Evolutionary conservation across 2,888 invertebrate species (phyloP), one percentile per base, ranked within the genome.

Genomic region (Sesamia inferens): DNA sequence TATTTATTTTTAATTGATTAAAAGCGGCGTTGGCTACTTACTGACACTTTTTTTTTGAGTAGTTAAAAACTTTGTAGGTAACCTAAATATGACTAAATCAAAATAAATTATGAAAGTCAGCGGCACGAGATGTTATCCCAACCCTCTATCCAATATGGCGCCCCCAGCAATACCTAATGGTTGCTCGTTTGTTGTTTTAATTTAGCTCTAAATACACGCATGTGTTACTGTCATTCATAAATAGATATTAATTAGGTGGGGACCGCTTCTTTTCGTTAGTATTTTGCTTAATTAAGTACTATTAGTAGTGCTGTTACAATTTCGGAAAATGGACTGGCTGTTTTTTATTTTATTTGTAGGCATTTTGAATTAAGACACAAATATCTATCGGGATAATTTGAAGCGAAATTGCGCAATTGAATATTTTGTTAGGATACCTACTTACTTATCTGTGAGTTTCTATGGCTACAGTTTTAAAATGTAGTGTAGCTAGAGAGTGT

Each of bases 181-280:
- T 70, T 76, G 79, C 81, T 88, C 87, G 84, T 90, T 88, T 90
- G 88, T 89, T 86, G 88, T 88, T 90, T 89, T 91, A 91, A 91
- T 92, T 91, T 90, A 89, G 88, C 90, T 90, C 90, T 91, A 90
- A 89, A 89, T 88, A 89, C 91, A 89, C 87, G 85, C 87, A 86
- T 89, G 87, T 88, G 87, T 86, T 84, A 88, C 82, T 88, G 88
- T 89, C 88, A 84, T 87, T 86, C 84, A 83, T 90, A 90, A 91
- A 90, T 90, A 85, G 85, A 86, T 85, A 85, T 86, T 83, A 85
- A 85, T 85, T 85, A 76, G 87, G 89, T 89, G 89, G 82, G 82
- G 85, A 87, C 57, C 78, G 78, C 70, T 79, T 84, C 75, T 82
- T 82, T 85, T 84, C 76, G 73, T 82, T 77, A 85, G 78, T 77